Base-by-base conservation (phyloP, 2,113 vertebrate species). In the Oxyruncus cristatus region DNA sequence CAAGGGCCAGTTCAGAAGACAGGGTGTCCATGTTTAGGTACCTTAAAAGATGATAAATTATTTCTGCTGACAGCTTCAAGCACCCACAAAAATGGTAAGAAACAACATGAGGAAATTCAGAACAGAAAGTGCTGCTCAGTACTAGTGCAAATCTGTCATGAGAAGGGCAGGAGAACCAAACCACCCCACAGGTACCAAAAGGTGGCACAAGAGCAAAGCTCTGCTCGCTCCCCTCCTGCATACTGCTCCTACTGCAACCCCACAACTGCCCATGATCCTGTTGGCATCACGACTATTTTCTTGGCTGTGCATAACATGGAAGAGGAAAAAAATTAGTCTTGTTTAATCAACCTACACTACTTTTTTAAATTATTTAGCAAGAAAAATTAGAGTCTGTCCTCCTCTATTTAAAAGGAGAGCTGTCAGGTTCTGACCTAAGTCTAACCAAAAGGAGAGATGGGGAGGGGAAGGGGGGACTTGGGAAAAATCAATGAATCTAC, bases 401-500 rank as follows among this genome's bases (percentile, higher is more conserved):
- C 86, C 89, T 85, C 95, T 95, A 70, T 91, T 97, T 97, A 97
- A 97, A 97, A 95, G 73, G 39, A 97, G 86, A 95, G 68, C 56
- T 92, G 96, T 94, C 96, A 94, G 96, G 91, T 96, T 96, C 61
- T 97, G 97, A 97, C 97, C 97, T 96, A 83, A 89, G 88, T 56
- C 88, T 61, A 89, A 89, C 92, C 93, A 96, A 95, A 94, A 94
- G 92, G 76, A 97, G 11, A 17, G 68, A 78, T 46, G 44, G 13
- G 35, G 65, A 95, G 4, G 49, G 41, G 47, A 92, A 93, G 14
- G 7, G 22, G 71, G 42, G 73, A 86, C 73, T 58, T 78, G 73
- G 68, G 52, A 87, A 91, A 97, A 98, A 98, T 98, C 97, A 97
- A 98, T 98, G 97, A 80, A 94, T 97, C 97, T 95, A 94, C 37